phyloP scores from a whole-genome alignment of 2,113 vertebrate genomes.

The Synchiropus splendidus region DNA sequence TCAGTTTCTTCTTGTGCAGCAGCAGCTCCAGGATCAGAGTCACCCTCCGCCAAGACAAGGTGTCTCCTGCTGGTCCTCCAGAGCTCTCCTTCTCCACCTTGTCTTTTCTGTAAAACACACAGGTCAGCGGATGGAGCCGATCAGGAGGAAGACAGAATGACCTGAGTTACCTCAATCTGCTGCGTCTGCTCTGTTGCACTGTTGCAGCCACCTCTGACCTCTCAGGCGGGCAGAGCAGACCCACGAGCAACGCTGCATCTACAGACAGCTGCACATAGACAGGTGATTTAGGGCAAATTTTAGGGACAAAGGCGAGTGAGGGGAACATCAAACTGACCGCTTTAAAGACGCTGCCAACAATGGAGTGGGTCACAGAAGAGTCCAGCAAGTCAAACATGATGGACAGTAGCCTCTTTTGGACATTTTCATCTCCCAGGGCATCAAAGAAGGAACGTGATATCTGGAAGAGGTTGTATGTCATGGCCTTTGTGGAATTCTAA shows the following conservation, averaged over 20 bases:
- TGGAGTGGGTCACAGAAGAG: conserved; percentile 66
- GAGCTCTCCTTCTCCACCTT: conserved; percentile 39
- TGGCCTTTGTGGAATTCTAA: too few relatives aligned
- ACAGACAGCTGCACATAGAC: conserved; percentile 72
- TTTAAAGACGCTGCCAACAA: conserved; percentile 81
- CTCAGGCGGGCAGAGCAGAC: conserved; percentile 75
- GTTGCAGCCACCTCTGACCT: conserved; percentile 65
- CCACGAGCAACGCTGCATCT: conserved; percentile 77
- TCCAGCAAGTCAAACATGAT: conserved; percentile 80
- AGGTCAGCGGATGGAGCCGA: neutral
- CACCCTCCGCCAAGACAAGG: conserved; percentile 76
- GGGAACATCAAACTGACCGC: conserved; percentile 60
- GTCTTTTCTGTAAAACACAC: conserved; percentile 62
- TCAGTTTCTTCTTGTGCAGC: conserved; percentile 95
- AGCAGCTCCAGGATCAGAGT: conserved; percentile 88
- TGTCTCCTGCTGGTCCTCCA: conserved; percentile 38
- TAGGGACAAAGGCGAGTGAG: too few relatives aligned
- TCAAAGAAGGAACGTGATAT: conserved; percentile 85
- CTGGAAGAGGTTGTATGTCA: too few relatives aligned
- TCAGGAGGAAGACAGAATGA: conserved; percentile 31
- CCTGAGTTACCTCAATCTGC: conserved; percentile 70
- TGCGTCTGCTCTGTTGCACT: conserved; percentile 80
- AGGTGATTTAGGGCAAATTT: neutral
- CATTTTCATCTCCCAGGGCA: conserved; percentile 66
- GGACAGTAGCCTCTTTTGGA: conserved; percentile 79